phyloP scores from a whole-genome alignment of 2,888 invertebrate genomes.

The Dilophus febrilis region DNA sequence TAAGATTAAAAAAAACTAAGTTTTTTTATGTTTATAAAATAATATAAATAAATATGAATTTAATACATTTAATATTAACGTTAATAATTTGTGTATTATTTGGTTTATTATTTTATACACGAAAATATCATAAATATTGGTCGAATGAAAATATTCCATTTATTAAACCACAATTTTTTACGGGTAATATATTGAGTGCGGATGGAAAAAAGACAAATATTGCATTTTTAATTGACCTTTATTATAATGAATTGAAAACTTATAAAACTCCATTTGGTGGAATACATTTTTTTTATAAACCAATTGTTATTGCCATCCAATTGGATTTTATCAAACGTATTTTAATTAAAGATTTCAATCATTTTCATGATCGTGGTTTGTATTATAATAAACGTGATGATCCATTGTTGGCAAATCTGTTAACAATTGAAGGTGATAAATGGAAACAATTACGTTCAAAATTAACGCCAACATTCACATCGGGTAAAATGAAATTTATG shows the following conservation, averaged over 20 bases:
- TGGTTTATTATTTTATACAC: no score
- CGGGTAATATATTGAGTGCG: conserved; percentile 3
- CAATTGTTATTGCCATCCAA: conserved; percentile 12
- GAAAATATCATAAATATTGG: no score
- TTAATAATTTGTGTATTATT: no score
- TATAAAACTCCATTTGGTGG: conserved; percentile 1
- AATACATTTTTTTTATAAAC: conserved; percentile 1
- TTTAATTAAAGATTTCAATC: conserved; percentile 23
- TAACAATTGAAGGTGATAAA: conserved; percentile 23
- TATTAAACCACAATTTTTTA: conserved; percentile 1
- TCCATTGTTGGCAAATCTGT: conserved; percentile 22
- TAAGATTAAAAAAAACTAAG: no score
- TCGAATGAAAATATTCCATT: not conserved
- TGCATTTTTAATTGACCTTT: not conserved
- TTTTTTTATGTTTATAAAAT: no score
- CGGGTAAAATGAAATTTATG: conserved; percentile 33
- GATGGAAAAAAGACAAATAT: conserved; percentile 1
- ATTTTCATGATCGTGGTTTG: conserved; percentile 24
- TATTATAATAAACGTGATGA: conserved; percentile 21
- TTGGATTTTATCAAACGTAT: conserved; percentile 21
- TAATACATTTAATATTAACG: no score
- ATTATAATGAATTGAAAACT: conserved; percentile 2
- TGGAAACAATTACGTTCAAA: conserved; percentile 32
- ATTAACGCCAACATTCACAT: conserved; percentile 32
- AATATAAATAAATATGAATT: no score